Percentiles rank a stretch among this genome's conserved stretches.
Evolutionary conservation across 2,797 vertebrate genomes (phyloP).

Genomic region (Margarornis squamiger): DNA sequence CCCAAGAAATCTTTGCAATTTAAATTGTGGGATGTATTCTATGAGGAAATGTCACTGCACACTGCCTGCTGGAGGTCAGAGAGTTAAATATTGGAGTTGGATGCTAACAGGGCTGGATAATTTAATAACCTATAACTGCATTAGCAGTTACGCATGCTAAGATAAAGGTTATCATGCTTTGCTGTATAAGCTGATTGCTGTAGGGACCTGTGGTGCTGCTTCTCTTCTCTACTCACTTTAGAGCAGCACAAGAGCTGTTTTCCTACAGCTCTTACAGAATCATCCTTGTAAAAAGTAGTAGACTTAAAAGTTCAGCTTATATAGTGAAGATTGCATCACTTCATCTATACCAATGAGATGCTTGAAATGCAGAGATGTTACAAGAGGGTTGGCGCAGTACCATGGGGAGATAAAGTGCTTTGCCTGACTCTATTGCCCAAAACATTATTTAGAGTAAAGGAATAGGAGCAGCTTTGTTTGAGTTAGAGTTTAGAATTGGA

Average conservation of each 20-base stretch:
- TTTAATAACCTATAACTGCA: slow-evolving; percentile 20
- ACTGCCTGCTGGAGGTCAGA: background rate
- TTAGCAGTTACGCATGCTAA: background rate
- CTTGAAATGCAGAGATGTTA: background rate
- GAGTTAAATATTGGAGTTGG: background rate
- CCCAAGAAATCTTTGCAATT: background rate
- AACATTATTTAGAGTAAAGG: background rate
- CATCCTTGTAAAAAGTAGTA: background rate
- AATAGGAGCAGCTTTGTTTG: background rate
- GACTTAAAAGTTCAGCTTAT: background rate
- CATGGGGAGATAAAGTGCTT: background rate
- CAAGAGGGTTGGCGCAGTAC: rapidly evolving
- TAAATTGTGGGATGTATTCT: background rate
- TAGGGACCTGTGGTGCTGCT: background rate
- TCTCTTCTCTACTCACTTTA: background rate
- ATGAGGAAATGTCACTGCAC: background rate
- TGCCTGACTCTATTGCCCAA: background rate
- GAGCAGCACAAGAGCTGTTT: background rate
- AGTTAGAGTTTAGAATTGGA: background rate
- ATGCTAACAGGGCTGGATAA: background rate
- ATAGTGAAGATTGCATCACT: background rate
- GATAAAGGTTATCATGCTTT: background rate
- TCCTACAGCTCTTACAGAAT: background rate
- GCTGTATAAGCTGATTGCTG: background rate
- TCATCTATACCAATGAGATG: background rate